These are phyloP conservation scores for Prunella himalayana DNA, from an alignment of 2,113 vertebrate species.

Conservation along the genomic window DNA sequence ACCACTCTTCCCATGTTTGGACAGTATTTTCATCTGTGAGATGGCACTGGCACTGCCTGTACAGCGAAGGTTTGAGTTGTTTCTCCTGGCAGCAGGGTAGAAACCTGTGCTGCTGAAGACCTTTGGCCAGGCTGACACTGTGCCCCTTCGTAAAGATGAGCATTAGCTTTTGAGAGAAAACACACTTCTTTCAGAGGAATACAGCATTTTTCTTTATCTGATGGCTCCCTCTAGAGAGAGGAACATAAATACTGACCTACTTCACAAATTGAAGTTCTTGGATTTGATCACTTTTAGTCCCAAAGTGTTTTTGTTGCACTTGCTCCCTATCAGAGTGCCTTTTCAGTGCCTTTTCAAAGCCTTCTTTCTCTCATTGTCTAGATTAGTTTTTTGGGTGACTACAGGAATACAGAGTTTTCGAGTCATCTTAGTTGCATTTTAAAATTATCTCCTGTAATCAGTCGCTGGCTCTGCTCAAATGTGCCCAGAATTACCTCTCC, in stretches of 20 bases:
- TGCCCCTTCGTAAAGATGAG: neutral
- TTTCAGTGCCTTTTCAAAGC: neutral
- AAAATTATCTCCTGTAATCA: neutral
- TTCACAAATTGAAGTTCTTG: neutral
- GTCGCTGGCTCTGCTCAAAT: rapidly evolving
- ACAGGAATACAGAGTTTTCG: neutral
- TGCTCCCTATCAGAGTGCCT: neutral
- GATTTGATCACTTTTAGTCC: neutral
- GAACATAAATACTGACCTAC: neutral
- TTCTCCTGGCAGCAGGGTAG: neutral
- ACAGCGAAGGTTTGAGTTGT: neutral
- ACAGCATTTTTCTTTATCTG: neutral
- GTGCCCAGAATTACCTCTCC: neutral
- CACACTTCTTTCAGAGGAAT: neutral
- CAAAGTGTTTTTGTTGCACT: neutral
- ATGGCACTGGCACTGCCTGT: neutral
- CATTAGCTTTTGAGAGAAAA: neutral
- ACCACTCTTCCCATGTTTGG: neutral
- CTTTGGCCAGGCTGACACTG: neutral
- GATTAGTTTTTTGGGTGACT: neutral
- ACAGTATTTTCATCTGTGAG: neutral
- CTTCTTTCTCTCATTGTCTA: neutral
- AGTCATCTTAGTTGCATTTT: neutral
- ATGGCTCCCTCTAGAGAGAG: neutral
- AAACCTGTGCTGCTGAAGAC: neutral